phyloP scores from a whole-genome alignment of 2,113 vertebrate species.

The Embiotoca jacksoni region DNA sequence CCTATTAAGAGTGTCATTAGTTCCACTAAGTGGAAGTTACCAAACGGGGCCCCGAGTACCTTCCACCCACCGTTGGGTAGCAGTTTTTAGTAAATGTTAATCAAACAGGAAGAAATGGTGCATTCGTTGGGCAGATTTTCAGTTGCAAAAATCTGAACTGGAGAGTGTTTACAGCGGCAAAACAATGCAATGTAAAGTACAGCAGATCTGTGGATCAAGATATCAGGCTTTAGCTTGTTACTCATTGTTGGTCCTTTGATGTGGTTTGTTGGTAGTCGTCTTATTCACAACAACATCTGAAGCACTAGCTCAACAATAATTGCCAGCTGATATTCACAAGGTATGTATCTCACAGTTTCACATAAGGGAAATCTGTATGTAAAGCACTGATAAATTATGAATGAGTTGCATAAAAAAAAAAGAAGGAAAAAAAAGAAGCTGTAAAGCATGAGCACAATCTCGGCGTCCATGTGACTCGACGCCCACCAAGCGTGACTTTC shows the following conservation, averaged over 20 bases:
- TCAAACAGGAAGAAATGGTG: no score
- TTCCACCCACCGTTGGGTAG: no score
- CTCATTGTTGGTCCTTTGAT: not conserved
- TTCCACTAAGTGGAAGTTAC: no score
- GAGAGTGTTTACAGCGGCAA: no score
- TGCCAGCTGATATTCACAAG: not conserved
- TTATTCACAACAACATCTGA: not conserved
- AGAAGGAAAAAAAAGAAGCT: not conserved
- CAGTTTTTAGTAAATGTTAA: no score
- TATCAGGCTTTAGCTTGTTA: no score
- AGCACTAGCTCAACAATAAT: not conserved
- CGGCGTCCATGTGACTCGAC: slow-evolving; percentile 27
- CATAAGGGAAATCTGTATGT: not conserved
- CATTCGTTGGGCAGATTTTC: no score
- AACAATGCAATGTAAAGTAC: no score
- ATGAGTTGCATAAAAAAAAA: slow-evolving; percentile 15
- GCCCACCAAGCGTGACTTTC: slow-evolving; percentile 6
- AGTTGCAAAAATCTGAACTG: no score
- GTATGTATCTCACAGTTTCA: not conserved
- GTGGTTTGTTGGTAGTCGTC: not conserved
- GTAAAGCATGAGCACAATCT: slow-evolving; percentile 28
- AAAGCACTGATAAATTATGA: slow-evolving; percentile 14
- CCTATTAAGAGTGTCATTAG: no score
- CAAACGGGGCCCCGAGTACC: no score
- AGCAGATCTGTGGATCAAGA: no score